Conservation (phyloP, 2,113 vertebrate species). For the Pituophis catenifer region DNA sequence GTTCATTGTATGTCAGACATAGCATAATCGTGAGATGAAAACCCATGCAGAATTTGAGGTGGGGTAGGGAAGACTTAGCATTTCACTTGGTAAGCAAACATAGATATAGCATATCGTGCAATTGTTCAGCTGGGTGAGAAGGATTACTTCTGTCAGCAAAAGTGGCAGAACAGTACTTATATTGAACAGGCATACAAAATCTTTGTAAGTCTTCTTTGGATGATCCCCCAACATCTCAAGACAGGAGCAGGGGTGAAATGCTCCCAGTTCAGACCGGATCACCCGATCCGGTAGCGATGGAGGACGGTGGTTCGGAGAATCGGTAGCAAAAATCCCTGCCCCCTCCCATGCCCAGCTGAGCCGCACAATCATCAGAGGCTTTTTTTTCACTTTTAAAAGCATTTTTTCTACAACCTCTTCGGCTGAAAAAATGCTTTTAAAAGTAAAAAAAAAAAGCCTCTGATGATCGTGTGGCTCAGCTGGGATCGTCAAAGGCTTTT, state of each 20-base stretch:
- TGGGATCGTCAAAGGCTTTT: no score
- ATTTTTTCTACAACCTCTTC: no score
- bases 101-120: neutral
- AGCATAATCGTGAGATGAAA: neutral
- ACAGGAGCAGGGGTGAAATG: neutral
- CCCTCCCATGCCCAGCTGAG: no score
- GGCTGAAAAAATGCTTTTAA: no score
- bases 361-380: no score
- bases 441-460: no score
- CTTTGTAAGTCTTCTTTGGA: neutral
- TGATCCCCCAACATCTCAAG: neutral
- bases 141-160: neutral
- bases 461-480: no score
- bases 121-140: neutral
- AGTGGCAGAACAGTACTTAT: neutral
- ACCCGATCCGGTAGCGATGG: no score
- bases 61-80: neutral
- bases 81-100: accelerated
- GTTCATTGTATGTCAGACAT: neutral
- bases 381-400: no score
- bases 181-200: neutral
- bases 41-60: neutral
- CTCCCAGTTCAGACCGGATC: no score
- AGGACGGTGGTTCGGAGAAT: no score
- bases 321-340: no score